A percentile compares a stretch with the other conserved stretches of the same genome.
Conservation (phyloP, 2,113 vertebrate genomes). For the Cololabis saira region DNA sequence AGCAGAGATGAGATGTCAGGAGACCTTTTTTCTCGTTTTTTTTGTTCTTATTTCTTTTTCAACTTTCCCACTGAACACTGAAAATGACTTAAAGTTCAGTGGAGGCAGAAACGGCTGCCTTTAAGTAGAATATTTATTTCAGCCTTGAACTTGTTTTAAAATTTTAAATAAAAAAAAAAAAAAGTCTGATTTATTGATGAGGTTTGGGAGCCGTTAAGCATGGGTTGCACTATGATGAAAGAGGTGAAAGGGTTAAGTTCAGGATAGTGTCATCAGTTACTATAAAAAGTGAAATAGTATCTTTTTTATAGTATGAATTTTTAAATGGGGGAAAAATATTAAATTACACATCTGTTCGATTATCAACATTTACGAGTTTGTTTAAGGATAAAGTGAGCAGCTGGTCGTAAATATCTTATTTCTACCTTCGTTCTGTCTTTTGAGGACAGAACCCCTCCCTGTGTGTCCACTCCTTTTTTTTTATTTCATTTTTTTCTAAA, state of each 20-base stretch:
- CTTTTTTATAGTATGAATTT: not conserved
- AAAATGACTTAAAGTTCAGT: conserved; percentile 62
- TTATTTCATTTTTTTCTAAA: conserved; percentile 5
- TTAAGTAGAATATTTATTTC: conserved; percentile 48
- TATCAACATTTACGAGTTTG: conserved; percentile 1
- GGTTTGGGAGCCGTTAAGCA: conserved; percentile 11
- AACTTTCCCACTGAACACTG: conserved; percentile 36
- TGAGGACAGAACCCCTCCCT: conserved; percentile 58
- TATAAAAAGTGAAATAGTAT: not conserved
- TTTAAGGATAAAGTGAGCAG: conserved; percentile 18
- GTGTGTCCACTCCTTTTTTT: conserved; percentile 23
- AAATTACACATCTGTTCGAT: not conserved
- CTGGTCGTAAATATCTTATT: conserved; percentile 4
- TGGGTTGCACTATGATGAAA: conserved; percentile 27
- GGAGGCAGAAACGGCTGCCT: conserved; percentile 52
- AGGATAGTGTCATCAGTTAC: conserved; percentile 13
- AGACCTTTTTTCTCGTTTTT: conserved; percentile 40
- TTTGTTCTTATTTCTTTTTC: conserved; percentile 32
- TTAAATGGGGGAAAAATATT: not conserved
- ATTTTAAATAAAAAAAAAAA: conserved; percentile 26
- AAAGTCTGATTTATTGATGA: conserved; percentile 63
- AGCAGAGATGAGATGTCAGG: conserved; percentile 70
- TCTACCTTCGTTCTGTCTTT: conserved; percentile 28
- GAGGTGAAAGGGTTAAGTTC: conserved; percentile 33
- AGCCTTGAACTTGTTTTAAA: conserved; percentile 31